Evolutionary conservation across 2,113 vertebrate genomes (phyloP).

Genomic region (Polypterus bichir): DNA sequence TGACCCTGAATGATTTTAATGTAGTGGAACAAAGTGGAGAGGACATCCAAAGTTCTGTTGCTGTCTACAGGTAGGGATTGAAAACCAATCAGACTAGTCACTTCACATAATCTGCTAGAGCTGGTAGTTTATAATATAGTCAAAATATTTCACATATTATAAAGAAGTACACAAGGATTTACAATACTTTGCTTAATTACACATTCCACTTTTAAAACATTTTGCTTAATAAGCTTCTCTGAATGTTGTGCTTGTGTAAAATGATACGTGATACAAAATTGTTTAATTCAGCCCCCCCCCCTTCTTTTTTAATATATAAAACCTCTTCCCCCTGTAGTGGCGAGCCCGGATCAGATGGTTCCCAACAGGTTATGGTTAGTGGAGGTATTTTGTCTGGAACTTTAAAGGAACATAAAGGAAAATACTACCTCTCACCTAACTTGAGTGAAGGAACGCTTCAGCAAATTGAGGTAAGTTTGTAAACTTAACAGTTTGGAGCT

Average conservation of each 20-base stretch:
- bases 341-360: slow-evolving; percentile 37
- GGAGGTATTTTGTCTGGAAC: slow-evolving; percentile 40
- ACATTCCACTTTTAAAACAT: too few species aligned
- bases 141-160: too few species aligned
- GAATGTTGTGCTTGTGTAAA: too few species aligned
- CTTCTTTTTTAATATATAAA: background rate
- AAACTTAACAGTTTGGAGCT: too few species aligned
- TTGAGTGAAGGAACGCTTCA: slow-evolving; percentile 55
- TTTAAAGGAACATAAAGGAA: slow-evolving; percentile 54
- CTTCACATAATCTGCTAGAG: too few species aligned
- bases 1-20: slow-evolving; percentile 70
- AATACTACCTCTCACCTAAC: slow-evolving; percentile 58
- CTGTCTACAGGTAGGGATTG: slow-evolving; percentile 58
- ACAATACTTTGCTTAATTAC: too few species aligned
- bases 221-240: too few species aligned
- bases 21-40: slow-evolving; percentile 62
- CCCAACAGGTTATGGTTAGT: slow-evolving; percentile 48
- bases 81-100: too few species aligned
- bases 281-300: background rate
- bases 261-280: too few species aligned
- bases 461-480: slow-evolving; percentile 60
- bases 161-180: too few species aligned
- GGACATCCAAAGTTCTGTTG: slow-evolving; percentile 51
- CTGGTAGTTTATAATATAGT: too few species aligned
- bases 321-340: slow-evolving; percentile 26